Base-by-base conservation (phyloP, 2,113 vertebrate genomes). In the Prunella fulvescens region DNA sequence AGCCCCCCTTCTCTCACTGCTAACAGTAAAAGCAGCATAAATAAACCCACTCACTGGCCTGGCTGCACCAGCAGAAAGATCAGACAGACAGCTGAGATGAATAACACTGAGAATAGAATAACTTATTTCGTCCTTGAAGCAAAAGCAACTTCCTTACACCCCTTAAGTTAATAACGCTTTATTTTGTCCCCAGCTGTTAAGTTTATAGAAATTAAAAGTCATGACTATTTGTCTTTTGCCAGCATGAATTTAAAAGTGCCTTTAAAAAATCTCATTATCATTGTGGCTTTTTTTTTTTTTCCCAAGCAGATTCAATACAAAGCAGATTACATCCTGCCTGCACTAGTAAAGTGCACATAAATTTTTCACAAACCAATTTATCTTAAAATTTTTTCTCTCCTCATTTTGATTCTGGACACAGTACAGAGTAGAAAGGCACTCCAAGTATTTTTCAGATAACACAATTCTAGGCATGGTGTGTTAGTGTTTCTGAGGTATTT, bases 361-460 rank as follows among this genome's bases (percentile, higher is more conserved):
- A 98, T 98, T 98, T 98, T 98, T 98, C 97, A 98, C 97, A 98
- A 98, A 97, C 97, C 97, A 98, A 98, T 98, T 98, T 98, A 98
- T 98, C 97, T 97, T 95, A 97, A 97, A 97, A 94, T 94, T 93
- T 97, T 97, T 96, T 97, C 97, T 96, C 95, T 97, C 83, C 77
- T 98, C 90, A 96, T 97, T 97, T 93, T 97, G 84, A 97, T 90
- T 97, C 97, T 96, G 95, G 95, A 97, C 97, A 92, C 86, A 97
- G 72, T 85, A 66, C 92, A 91, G 74, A 97, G 72, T 48, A 92
- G 94, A 97, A 94, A 97, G 97, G 86, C 92, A 93, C 78, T 96
- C 94, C 65, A 91, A 95, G 86, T 94, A 95, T 97, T 96, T 94
- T 92, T 93, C 60, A 96, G 90, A 95, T 96, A 97, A 96, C 69